Evolutionary conservation across 2,113 vertebrate species (phyloP), one percentile per base, ranked within the genome.

Genomic region (Ancistrus triradiatus): DNA sequence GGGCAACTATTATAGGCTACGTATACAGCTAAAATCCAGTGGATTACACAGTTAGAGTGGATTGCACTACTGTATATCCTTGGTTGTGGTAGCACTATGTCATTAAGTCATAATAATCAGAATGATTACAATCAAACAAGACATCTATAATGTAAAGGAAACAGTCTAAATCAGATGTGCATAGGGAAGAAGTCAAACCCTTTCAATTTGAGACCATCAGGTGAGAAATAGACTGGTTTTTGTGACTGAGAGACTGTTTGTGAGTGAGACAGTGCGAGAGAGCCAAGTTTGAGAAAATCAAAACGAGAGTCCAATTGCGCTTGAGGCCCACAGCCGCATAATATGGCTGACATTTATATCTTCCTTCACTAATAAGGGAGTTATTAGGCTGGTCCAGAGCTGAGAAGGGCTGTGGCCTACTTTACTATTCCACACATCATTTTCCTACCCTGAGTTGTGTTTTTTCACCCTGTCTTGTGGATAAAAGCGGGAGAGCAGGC

Each of bases 391-490:
- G 59, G 53, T 59, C 42, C 35, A 66, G 38, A 40, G 59, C 50
- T 47, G 64, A 28, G 64, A 27, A 58, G 68, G 55, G 49, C 65
- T 59, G 24, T 72, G 75, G 60, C 72, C 71, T 69, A 77, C 51
- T 74, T 77, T 68, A 68, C 24, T 24, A 66, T 64, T 63, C 51
- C 48, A 38, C 13, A 18, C 63, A 68, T 68, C 63, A 27, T 51
- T 72, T 65, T 57, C 60, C 61, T 46, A 64, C 59, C 48, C 59
- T 55, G 33, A 63, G 63, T 66, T 52, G 38, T 51, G 56, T 17
- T 21, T 43, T 51, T 40, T 63, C 46, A 38, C 13, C 28, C 49
- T 31, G 11, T 53, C 43, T 31, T 56, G 46, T 44, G 40, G 51
- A 57, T 69, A 59, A 67, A 59, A 67, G 59, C 18, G 15, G 25